These are phyloP conservation scores for Oreochromis mossambicus DNA, from an alignment of 2,797 vertebrate species.

Conservation along the genomic window DNA sequence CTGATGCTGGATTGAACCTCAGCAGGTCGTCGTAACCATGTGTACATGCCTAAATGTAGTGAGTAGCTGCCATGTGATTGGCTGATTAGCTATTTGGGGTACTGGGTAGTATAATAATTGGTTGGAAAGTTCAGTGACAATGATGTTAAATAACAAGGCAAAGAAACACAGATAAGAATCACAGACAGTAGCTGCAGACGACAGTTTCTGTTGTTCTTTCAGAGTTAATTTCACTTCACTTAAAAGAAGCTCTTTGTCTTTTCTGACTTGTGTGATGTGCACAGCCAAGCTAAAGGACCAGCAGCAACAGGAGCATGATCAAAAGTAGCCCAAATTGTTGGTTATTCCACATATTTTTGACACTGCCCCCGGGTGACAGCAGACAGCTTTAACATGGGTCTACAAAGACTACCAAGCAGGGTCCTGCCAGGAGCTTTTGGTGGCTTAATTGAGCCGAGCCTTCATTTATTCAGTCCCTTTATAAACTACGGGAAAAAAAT, in stretches of 20 bases:
- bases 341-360: not conserved
- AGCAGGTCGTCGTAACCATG: not conserved
- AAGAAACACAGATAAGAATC: not conserved
- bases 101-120: not conserved
- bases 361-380: no score
- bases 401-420: not conserved
- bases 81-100: not conserved
- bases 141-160: not conserved
- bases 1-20: not conserved
- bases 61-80: not conserved
- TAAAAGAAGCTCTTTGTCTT: not conserved
- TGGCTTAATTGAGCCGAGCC: not conserved
- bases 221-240: not conserved
- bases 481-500: not conserved
- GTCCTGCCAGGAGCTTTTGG: not conserved
- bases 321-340: no score
- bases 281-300: not conserved
- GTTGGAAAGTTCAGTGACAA: not conserved
- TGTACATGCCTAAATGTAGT: not conserved
- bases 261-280: not conserved
- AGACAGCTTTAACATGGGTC: not conserved
- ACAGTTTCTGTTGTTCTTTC: not conserved
- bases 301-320: not conserved
- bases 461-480: no score
- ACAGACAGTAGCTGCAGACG: not conserved